Percentiles rank a stretch among this genome's conserved stretches.
These are phyloP conservation scores for Oostethus manadensis DNA, from an alignment of 2,113 vertebrate genomes.

Conservation along the genomic window DNA sequence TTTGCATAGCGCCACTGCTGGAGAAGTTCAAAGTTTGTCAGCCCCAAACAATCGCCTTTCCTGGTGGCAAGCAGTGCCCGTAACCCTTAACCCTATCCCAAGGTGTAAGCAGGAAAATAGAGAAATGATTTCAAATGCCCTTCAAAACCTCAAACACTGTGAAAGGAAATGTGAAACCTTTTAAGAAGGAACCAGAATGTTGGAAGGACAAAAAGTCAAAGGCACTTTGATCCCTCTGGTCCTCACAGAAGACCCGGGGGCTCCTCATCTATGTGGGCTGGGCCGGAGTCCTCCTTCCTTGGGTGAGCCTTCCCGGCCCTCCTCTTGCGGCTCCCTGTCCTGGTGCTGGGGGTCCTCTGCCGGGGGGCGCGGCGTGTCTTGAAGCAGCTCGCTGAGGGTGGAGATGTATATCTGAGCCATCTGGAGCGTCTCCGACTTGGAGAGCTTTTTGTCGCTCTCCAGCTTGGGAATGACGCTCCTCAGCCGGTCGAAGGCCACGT, in stretches of 20 bases:
- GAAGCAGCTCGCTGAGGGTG: slow-evolving; percentile 70
- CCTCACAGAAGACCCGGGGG: slow-evolving; percentile 12
- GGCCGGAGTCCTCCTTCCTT: slow-evolving; percentile 6
- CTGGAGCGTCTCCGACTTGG: slow-evolving; percentile 79
- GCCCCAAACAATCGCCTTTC: too few relatives aligned
- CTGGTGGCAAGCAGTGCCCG: too few relatives aligned
- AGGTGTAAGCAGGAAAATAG: too few relatives aligned
- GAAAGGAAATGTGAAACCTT: too few relatives aligned
- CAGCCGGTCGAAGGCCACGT: slow-evolving; percentile 78
- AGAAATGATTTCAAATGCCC: too few relatives aligned
- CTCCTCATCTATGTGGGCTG: slow-evolving; percentile 7
- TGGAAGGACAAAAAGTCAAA: neutral
- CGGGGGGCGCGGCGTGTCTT: slow-evolving; percentile 16
- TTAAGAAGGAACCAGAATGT: too few relatives aligned
- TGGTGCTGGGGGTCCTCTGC: neutral
- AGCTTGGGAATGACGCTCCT: slow-evolving; percentile 77
- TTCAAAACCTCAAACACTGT: too few relatives aligned
- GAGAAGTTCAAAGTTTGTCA: too few relatives aligned
- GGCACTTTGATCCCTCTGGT: slow-evolving; percentile 47
- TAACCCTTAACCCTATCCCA: too few relatives aligned
- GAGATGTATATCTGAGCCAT: slow-evolving; percentile 82
- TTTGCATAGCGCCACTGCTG: too few relatives aligned
- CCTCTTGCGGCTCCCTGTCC: neutral
- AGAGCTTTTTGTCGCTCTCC: slow-evolving; percentile 73
- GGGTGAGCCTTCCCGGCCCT: neutral